Evolutionary conservation across 2,113 vertebrate species (phyloP).

Genomic region (Bungarus multicinctus): DNA sequence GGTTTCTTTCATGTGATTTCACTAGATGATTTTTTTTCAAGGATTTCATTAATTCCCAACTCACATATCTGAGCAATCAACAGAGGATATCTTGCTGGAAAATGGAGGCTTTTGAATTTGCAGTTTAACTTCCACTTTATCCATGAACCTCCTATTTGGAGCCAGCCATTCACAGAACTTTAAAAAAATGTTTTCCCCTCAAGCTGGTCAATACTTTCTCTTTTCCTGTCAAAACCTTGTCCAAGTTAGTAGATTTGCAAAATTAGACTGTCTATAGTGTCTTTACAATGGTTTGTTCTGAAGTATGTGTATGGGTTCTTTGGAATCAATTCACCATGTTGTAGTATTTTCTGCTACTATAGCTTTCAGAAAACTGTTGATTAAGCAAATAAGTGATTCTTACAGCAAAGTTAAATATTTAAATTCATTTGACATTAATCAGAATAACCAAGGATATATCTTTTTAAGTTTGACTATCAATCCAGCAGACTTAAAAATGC

Average conservation of each 20-base stretch:
- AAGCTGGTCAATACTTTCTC: not conserved
- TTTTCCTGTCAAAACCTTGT: not conserved
- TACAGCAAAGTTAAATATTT: slow-evolving; percentile 48
- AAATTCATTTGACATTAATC: slow-evolving; percentile 59
- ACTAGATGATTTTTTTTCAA: not conserved
- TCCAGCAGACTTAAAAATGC: slow-evolving; percentile 57
- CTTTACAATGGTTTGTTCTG: slow-evolving; percentile 33
- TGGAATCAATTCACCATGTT: slow-evolving; percentile 48
- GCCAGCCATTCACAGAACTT: not conserved
- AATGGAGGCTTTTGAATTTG: not conserved
- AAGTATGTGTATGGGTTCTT: slow-evolving; percentile 46
- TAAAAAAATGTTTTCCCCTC: not conserved
- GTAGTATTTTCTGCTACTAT: slow-evolving; percentile 47
- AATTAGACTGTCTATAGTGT: not conserved
- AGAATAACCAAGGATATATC: slow-evolving; percentile 41
- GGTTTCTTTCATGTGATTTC: not conserved
- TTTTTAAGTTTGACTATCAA: slow-evolving; percentile 53
- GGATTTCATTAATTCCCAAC: not conserved
- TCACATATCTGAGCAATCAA: not conserved
- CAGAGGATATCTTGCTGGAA: not conserved
- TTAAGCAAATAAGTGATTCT: slow-evolving; percentile 46
- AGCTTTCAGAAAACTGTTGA: slow-evolving; percentile 45
- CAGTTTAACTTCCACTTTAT: not conserved
- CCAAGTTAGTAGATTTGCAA: not conserved
- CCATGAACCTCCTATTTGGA: not conserved